Evolutionary conservation across 2,888 invertebrate genomes (phyloP).

Genomic region (Magallana nippona): DNA sequence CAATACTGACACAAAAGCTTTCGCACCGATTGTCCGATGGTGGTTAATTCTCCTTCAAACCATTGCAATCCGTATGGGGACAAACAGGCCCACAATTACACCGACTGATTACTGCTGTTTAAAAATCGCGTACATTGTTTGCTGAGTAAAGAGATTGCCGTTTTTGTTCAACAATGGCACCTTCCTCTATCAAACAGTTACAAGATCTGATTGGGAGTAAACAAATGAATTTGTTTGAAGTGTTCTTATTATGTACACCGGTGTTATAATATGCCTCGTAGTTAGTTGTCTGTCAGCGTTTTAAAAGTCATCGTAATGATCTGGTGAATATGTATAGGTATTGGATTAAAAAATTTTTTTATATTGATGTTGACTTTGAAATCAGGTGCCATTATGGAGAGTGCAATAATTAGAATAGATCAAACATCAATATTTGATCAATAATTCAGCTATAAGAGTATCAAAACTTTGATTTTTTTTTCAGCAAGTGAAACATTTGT

Average conservation of each 20-base stretch:
- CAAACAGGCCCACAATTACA: slow-evolving; percentile 8
- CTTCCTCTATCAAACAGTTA: slow-evolving; percentile 26
- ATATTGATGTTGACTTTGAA: slow-evolving; percentile 21
- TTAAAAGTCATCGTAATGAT: not conserved
- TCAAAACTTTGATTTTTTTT: not conserved
- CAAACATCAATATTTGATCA: slow-evolving; percentile 10
- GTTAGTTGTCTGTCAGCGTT: slow-evolving; percentile 15
- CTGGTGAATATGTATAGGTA: not conserved
- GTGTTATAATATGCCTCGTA: not conserved
- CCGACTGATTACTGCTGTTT: slow-evolving; percentile 22
- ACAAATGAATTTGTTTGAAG: slow-evolving; percentile 21
- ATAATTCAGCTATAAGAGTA: not conserved
- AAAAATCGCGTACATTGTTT: slow-evolving; percentile 16
- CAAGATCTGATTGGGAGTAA: not conserved
- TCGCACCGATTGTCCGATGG: not conserved
- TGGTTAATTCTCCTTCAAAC: not conserved
- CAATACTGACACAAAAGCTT: slow-evolving; percentile 10
- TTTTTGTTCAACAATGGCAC: slow-evolving; percentile 16
- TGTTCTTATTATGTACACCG: not conserved
- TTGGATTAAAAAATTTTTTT: not conserved
- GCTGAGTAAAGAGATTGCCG: slow-evolving; percentile 7
- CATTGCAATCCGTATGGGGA: not conserved
- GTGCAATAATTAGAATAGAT: slow-evolving; percentile 1
- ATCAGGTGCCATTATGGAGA: slow-evolving; percentile 22
- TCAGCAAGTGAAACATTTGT: not conserved